Evolutionary conservation across 2,888 invertebrate species (phyloP).

Genomic region (Chrysotoxum bicinctum): DNA sequence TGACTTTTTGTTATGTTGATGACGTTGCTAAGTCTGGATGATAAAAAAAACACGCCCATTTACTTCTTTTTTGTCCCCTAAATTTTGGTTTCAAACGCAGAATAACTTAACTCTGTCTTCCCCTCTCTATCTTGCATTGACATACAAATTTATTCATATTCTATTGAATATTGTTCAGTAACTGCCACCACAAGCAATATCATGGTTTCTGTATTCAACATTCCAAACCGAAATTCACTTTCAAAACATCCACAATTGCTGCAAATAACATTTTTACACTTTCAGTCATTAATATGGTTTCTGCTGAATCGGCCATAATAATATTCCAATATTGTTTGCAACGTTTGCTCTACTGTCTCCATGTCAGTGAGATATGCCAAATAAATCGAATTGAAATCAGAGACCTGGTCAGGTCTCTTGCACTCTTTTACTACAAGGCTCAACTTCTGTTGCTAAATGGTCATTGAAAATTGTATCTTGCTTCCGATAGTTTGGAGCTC

Average conservation of each 20-base stretch:
- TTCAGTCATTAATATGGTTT: constrained; percentile 8
- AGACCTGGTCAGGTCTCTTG: not conserved
- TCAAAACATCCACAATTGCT: not conserved
- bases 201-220: not conserved
- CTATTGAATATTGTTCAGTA: not conserved
- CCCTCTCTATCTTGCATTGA: not conserved
- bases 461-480: constrained; percentile 20
- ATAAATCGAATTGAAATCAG: not conserved
- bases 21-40: too few relatives aligned
- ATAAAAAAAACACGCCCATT: too few relatives aligned
- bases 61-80: too few relatives aligned
- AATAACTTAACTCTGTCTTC: too few relatives aligned
- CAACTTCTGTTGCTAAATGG: not conserved
- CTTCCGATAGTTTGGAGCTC: constrained; percentile 29
- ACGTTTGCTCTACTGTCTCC: not conserved
- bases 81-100: too few relatives aligned
- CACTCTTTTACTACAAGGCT: not conserved
- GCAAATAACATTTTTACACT: constrained; percentile 28
- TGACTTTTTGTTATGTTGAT: too few relatives aligned
- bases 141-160: not conserved
- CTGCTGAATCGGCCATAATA: constrained; percentile 24
- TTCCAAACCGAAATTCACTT: not conserved
- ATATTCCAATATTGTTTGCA: constrained; percentile 35
- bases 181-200: not conserved
- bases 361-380: not conserved